These are phyloP conservation scores for Epizoanthus illoricatus DNA, from an alignment of 92 coral and sea anemone species.

Conservation along the genomic window DNA sequence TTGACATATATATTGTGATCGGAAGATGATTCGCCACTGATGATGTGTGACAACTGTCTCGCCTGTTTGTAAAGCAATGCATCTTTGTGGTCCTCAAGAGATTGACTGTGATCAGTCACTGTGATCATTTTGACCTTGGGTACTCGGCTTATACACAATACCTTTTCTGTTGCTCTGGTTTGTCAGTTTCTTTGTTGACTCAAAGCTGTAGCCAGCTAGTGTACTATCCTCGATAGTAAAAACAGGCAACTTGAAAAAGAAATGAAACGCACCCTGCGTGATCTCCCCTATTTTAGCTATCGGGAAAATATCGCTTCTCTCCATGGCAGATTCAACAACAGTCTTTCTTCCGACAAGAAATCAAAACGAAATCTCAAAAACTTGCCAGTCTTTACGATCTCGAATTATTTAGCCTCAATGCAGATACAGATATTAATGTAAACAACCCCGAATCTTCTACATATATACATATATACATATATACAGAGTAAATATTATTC, in stretches of 20 bases:
- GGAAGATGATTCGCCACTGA: not conserved
- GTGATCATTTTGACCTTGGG: not conserved
- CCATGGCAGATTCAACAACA: constrained; percentile 27
- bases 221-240: not conserved
- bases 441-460: not conserved
- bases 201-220: constrained; percentile 6
- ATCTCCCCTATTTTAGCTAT: constrained; percentile 14
- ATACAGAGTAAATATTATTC: constrained; percentile 9
- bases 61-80: not conserved
- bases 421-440: not conserved
- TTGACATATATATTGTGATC: not conserved
- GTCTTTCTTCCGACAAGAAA: not conserved
- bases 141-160: not conserved
- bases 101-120: not conserved
- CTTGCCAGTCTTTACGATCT: constrained; percentile 22
- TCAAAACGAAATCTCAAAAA: constrained; percentile 2
- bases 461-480: constrained; percentile 6
- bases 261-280: constrained; percentile 18
- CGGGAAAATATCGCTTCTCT: not conserved
- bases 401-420: constrained; percentile 10
- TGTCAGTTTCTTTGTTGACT: not conserved
- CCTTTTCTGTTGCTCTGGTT: not conserved
- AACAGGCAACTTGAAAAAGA: constrained; percentile 5
- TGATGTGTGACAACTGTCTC: not conserved
- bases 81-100: not conserved